Base-by-base conservation (phyloP, 2,797 vertebrate genomes). In the Scarus forsteni region DNA sequence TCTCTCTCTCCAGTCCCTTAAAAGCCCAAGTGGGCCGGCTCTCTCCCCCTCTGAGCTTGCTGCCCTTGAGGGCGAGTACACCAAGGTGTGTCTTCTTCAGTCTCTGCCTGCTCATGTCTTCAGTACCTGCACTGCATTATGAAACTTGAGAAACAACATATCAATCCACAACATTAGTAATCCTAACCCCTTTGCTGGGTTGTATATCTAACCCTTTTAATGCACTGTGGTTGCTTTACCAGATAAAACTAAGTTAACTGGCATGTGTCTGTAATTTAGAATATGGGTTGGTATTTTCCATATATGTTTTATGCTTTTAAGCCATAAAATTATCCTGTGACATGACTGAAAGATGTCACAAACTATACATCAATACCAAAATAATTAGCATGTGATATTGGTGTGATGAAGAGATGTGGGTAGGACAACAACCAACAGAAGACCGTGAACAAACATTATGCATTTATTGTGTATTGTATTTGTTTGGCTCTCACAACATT, bases 21-120 rank as follows among this genome's bases (percentile, higher is more conserved):
- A 96, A 93, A 93, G 94, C 94, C 95, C 95, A 54, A 93, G 96
- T 94, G 95, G 94, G 89, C 95, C 95, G 88, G 80, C 95, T 93
- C 86, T 96, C 80, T 91, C 95, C 77, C 93, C 95, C 92, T 94
- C 93, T 82, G 98, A 98, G 89, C 88, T 91, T 90, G 81, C 91
- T 86, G 88, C 93, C 91, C 87, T 89, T 87, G 96, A 98, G 92
- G 94, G 94, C 85, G 96, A 99, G 92, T 90, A 93, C 88, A 3
- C 75, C 35, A 97, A 99, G 97, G 97, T 99, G 94, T 97, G 93
- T 93, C 73, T 83, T 74, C 67, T 89, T 78, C 67, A 35, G 56
- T 78, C 80, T 62, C 83, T 93, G 93, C 93, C 93, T 96, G 55
- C 59, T 59, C 59, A 63, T 43, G 35, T 70, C 56, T 70, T 53